These are phyloP conservation scores for Parambassis ranga DNA, from an alignment of 2,797 vertebrate species.

Conservation along the genomic window DNA sequence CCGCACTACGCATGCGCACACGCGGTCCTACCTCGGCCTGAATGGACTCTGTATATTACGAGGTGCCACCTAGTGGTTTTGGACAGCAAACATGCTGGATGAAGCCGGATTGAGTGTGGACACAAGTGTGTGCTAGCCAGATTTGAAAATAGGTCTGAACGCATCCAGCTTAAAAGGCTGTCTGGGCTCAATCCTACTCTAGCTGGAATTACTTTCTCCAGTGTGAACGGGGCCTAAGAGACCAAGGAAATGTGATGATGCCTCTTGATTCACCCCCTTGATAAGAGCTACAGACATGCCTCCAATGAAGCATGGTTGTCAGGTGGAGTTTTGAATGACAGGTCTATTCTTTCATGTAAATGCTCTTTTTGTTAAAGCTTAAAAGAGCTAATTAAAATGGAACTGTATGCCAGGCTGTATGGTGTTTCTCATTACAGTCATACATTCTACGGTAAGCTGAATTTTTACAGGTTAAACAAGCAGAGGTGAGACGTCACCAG, in stretches of 20 bases:
- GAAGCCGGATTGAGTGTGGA: too few species aligned
- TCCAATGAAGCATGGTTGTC: slow-evolving; percentile 38
- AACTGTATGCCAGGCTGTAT: background rate
- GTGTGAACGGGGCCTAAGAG: too few species aligned
- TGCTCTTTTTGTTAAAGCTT: slow-evolving; percentile 43
- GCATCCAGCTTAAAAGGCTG: too few species aligned
- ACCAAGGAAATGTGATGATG: slow-evolving; percentile 60
- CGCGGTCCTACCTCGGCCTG: too few species aligned
- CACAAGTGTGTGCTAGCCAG: too few species aligned
- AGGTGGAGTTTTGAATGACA: slow-evolving; percentile 62
- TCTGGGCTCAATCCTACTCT: too few species aligned
- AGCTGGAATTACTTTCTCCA: too few species aligned
- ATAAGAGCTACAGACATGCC: slow-evolving; percentile 51
- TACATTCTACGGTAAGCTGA: background rate
- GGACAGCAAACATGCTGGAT: too few species aligned
- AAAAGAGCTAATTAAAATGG: slow-evolving; percentile 62
- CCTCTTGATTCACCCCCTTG: slow-evolving; percentile 56
- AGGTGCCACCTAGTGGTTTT: too few species aligned
- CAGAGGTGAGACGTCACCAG: background rate
- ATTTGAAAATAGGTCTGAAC: too few species aligned
- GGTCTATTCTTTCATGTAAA: slow-evolving; percentile 51
- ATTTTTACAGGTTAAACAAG: slow-evolving; percentile 19
- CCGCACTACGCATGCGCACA: too few species aligned
- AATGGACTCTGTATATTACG: too few species aligned
- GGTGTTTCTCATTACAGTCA: slow-evolving; percentile 33